phyloP scores from a whole-genome alignment of 2,797 vertebrate genomes.

The Gouania willdenowi region DNA sequence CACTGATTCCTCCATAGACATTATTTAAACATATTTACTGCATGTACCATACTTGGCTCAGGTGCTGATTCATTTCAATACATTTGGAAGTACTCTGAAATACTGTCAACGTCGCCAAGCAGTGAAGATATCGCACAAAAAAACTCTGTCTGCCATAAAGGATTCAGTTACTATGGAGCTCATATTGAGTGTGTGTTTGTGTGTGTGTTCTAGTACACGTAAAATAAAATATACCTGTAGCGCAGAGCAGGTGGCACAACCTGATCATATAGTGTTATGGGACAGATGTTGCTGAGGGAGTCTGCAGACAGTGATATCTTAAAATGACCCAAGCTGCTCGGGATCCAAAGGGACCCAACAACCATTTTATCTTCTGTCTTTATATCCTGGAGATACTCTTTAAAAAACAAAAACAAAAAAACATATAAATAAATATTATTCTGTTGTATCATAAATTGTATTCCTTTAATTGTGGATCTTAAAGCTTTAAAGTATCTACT shows the following conservation, averaged over 20 bases:
- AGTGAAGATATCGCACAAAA: constrained; percentile 27
- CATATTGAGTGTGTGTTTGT: constrained; percentile 3
- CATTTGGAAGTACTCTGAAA: constrained; percentile 30
- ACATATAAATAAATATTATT: too few species aligned
- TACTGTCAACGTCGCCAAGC: constrained; percentile 10
- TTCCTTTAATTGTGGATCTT: too few species aligned
- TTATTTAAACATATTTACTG: constrained; percentile 31
- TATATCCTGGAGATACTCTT: constrained; percentile 31
- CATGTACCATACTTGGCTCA: constrained; percentile 13
- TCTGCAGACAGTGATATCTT: constrained; percentile 23
- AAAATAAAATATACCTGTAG: constrained; percentile 28
- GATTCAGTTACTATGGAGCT: constrained; percentile 4
- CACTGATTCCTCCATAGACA: constrained; percentile 3
- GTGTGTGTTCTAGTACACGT: constrained; percentile 5
- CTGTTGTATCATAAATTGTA: too few species aligned
- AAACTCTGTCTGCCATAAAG: constrained; percentile 19
- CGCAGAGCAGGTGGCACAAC: constrained; percentile 14
- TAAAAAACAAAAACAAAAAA: too few species aligned
- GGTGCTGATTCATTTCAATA: constrained; percentile 24
- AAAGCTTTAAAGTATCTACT: constrained; percentile 14
- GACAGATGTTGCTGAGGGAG: constrained; percentile 20
- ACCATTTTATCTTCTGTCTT: constrained; percentile 34
- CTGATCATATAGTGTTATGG: constrained; percentile 40
- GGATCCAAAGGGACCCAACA: constrained; percentile 12
- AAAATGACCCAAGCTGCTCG: constrained; percentile 30